Evolutionary conservation across 2,888 invertebrate species (phyloP).

Genomic region (Chloromyia formosa): DNA sequence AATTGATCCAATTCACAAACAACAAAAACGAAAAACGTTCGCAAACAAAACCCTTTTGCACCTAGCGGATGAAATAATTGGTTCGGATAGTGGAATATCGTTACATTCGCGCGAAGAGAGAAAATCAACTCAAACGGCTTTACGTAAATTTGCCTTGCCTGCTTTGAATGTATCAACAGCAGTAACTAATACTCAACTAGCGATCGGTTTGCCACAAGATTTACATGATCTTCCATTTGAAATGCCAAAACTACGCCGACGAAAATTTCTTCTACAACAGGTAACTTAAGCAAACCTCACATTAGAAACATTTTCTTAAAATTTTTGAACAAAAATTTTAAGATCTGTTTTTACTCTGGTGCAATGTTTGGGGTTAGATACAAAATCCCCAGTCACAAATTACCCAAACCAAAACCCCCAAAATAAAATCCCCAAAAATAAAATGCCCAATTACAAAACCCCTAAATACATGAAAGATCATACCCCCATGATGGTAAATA

Average conservation of each 20-base stretch:
- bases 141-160: slow-evolving; percentile 68
- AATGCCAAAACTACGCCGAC: slow-evolving; percentile 84
- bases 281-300: slow-evolving; percentile 56
- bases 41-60: slow-evolving; percentile 76
- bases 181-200: slow-evolving; percentile 60
- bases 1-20: slow-evolving; percentile 56
- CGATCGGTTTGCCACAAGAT: slow-evolving; percentile 71
- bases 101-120: slow-evolving; percentile 84
- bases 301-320: too few species aligned
- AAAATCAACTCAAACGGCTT: slow-evolving; percentile 67
- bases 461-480: too few species aligned
- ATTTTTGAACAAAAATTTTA: too few species aligned
- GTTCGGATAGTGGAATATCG: slow-evolving; percentile 89
- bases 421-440: too few species aligned
- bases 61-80: slow-evolving; percentile 76
- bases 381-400: too few species aligned
- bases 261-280: slow-evolving; percentile 73
- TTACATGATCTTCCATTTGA: slow-evolving; percentile 85
- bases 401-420: too few species aligned
- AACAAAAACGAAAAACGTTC: slow-evolving; percentile 69
- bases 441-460: too few species aligned
- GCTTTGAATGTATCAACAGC: slow-evolving; percentile 58
- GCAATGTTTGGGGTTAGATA: too few species aligned
- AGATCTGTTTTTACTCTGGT: too few species aligned
- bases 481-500: too few species aligned